These are phyloP conservation scores for Heliconius hermathena DNA, from an alignment of 1,140 invertebrate genomes.

Conservation along the genomic window DNA sequence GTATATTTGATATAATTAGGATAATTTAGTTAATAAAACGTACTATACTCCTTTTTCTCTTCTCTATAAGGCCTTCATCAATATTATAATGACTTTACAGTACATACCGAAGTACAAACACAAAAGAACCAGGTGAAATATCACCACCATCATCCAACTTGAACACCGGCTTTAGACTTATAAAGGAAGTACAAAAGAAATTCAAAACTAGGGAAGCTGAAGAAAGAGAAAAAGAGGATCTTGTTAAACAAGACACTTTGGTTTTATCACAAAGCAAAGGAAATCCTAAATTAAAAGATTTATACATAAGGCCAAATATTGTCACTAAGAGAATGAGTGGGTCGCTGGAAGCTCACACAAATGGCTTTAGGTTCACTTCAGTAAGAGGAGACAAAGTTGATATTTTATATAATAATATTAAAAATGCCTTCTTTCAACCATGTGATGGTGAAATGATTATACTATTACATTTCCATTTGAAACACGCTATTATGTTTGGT, in stretches of 20 bases:
- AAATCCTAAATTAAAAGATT: conserved; percentile 99
- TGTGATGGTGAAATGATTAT: conserved; percentile 99
- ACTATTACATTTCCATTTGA: conserved; percentile 98
- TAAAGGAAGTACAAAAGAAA: conserved; percentile 99
- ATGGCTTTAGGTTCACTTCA: conserved; percentile 99
- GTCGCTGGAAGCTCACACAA: conserved; percentile 96
- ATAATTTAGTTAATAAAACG: too few species aligned
- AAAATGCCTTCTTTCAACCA: conserved; percentile 99
- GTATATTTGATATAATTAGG: too few species aligned
- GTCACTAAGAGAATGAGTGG: conserved; percentile 98
- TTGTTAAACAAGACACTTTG: conserved; percentile 99
- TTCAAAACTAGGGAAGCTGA: conserved; percentile 99
- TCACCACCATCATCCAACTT: conserved; percentile 97
- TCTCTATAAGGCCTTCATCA: too few species aligned
- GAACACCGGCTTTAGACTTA: conserved; percentile 97
- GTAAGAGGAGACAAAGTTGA: conserved; percentile 99
- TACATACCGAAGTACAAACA: conserved; percentile 98
- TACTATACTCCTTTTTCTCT: too few species aligned
- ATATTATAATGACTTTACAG: conserved; percentile 74
- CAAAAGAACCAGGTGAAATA: conserved; percentile 98
- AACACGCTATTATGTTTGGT: conserved; percentile 99
- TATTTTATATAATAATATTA: conserved; percentile 99
- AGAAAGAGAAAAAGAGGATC: conserved; percentile 98
- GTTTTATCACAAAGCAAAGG: conserved; percentile 97
- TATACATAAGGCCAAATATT: conserved; percentile 99